Base-by-base conservation (phyloP, 2,113 vertebrate genomes). In the Pao palembangensis region DNA sequence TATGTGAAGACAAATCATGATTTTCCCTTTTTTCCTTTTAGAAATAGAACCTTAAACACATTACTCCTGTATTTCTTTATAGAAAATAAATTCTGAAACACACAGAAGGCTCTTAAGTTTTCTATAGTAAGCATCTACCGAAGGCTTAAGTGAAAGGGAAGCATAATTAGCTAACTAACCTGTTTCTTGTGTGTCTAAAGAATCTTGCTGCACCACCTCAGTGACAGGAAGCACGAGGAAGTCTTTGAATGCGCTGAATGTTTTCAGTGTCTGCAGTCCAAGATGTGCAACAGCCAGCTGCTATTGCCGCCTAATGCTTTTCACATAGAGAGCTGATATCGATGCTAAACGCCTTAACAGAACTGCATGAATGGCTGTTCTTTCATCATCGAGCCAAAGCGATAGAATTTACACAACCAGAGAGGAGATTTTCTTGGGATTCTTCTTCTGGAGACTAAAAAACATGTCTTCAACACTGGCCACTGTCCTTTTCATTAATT, bases 401-500 rank as follows among this genome's bases (percentile, higher is more conserved):
- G 53, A 64, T 31, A 21, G 44, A 77, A 69, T 73, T 44, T 48
- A 67, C 11, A 17, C 76, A 57, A 75, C 76, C 51, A 64, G 50
- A 76, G 44, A 47, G 44, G 47, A 67, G 58, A 76, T 69, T 69
- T 73, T 10, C 66, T 49, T 16, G 60, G 51, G 69, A 76, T 44
- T 72, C n/a, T 65, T 53, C 73, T 38, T 48, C 46, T 38, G 61
- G 34, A 51, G 8, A 28, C 19, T 51, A 60, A 46, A 42, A 55
- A 63, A 53, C n/a, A 64, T 18, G 47, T 70, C 58, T 66, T 47
- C 61, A 61, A 53, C 47, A 55, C 62, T 79, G 83, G 80, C 86
- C 71, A 67, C 61, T 82, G 72, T 79, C 77, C 77, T 81, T 86
- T 86, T 71, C 56, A 79, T 80, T 80, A 80, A 78, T 79, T 58